These are phyloP conservation scores for Sebastes fasciatus DNA, from an alignment of 2,113 vertebrate species.

Conservation along the genomic window DNA sequence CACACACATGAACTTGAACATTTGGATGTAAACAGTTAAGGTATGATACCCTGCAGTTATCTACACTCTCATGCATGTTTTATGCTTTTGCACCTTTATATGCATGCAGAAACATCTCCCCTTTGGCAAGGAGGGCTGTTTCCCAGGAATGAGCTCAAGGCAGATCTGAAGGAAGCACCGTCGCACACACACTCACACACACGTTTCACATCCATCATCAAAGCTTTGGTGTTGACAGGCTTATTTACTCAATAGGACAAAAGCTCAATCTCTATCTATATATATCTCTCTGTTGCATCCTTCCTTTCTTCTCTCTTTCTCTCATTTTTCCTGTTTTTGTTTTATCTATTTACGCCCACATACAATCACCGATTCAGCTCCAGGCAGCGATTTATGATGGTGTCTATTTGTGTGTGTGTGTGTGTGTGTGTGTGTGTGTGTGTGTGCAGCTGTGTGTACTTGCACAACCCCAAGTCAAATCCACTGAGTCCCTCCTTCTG, in stretches of 20 bases:
- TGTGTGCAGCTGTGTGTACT: background rate
- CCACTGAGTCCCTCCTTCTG: background rate
- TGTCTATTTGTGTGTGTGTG: conserved; percentile 10
- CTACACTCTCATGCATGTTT: background rate
- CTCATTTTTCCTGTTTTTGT: conserved; percentile 42
- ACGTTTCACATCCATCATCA: conserved; percentile 66
- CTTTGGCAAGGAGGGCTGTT: conserved; percentile 36
- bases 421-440: conserved; percentile 16
- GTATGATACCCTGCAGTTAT: background rate
- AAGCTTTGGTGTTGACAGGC: conserved; percentile 65
- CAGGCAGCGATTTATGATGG: conserved; percentile 38
- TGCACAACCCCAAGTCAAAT: conserved; percentile 16
- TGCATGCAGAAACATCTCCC: background rate
- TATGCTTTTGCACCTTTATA: background rate
- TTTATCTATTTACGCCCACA: conserved; percentile 52
- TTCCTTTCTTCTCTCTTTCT: conserved; percentile 32
- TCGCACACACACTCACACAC: background rate
- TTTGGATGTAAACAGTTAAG: conserved; percentile 8
- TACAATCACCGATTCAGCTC: conserved; percentile 50
- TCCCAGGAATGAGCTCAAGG: conserved; percentile 48
- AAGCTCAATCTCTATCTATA: conserved; percentile 61
- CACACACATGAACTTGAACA: background rate
- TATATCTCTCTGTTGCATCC: conserved; percentile 51
- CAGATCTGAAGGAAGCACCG: conserved; percentile 24
- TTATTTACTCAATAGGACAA: conserved; percentile 67